phyloP scores from a whole-genome alignment of 2,888 invertebrate species.

The Odontomyia ornata region DNA sequence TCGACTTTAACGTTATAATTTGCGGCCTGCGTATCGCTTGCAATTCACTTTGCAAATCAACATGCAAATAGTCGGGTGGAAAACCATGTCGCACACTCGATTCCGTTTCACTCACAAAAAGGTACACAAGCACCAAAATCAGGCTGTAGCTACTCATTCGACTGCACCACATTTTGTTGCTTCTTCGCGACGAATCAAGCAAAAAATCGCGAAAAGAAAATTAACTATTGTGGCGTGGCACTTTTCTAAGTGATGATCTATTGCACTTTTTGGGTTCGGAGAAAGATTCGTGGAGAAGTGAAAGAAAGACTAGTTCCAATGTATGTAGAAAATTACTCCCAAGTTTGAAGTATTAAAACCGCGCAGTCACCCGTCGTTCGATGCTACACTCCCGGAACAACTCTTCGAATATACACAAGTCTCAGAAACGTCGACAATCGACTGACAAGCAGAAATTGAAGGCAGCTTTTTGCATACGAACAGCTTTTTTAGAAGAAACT shows the following conservation, averaged over 20 bases:
- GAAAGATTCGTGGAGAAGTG: neutral
- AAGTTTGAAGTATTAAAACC: too few relatives aligned
- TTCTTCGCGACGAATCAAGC: neutral
- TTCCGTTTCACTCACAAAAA: slow-evolving; percentile 16
- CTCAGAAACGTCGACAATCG: neutral
- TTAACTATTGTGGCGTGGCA: slow-evolving; percentile 19
- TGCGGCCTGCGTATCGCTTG: slow-evolving; percentile 32
- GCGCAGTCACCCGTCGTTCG: too few relatives aligned
- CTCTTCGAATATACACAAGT: neutral
- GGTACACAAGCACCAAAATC: slow-evolving; percentile 23
- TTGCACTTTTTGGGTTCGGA: neutral
- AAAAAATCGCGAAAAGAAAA: neutral
- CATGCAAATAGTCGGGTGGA: slow-evolving; percentile 46
- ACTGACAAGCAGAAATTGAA: neutral
- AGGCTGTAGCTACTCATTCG: slow-evolving; percentile 12
- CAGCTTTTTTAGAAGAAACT: neutral
- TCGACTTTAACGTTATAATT: slow-evolving; percentile 22
- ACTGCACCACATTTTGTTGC: slow-evolving; percentile 24
- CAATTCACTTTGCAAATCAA: slow-evolving; percentile 45
- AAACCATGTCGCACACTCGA: slow-evolving; percentile 48
- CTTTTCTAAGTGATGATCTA: neutral
- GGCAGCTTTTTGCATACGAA: neutral
- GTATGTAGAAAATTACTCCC: neutral
- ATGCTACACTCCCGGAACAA: neutral
- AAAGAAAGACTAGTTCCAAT: neutral